Conservation (phyloP, 2,113 vertebrate genomes). For the Ciconia maguari region DNA sequence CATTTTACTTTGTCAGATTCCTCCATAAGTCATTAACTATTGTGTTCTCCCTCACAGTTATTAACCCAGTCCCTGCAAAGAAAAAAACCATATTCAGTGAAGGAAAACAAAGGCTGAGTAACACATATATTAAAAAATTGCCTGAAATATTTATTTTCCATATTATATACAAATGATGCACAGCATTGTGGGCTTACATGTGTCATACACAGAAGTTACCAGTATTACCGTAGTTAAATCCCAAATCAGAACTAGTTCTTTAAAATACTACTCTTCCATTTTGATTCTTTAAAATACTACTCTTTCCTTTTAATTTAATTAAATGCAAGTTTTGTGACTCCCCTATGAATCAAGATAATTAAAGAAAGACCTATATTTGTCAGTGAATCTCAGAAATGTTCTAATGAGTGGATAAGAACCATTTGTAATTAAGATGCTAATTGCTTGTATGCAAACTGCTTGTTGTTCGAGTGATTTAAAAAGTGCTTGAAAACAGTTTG, state of each 20-base stretch:
- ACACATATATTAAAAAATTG: not conserved
- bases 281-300: not conserved
- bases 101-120: not conserved
- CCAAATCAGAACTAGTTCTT: not conserved
- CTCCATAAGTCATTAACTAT: not conserved
- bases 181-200: not conserved
- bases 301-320: conserved; percentile 34
- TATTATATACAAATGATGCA: not conserved
- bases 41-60: not conserved
- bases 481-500: conserved; percentile 72
- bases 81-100: not conserved
- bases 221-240: not conserved
- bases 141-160: not conserved
- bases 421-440: conserved; percentile 74
- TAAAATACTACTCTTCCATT: not conserved
- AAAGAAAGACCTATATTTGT: conserved; percentile 36
- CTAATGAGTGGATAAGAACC: conserved; percentile 52
- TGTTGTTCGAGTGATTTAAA: conserved; percentile 69
- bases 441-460: conserved; percentile 65
- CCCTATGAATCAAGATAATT: conserved; percentile 31
- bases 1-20: conserved; percentile 13
- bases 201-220: not conserved
- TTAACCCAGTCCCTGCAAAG: not conserved
- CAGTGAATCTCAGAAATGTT: conserved; percentile 47
- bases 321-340: not conserved